Base-by-base conservation (phyloP, 2,113 vertebrate species). In the Sinosuthora webbiana region DNA sequence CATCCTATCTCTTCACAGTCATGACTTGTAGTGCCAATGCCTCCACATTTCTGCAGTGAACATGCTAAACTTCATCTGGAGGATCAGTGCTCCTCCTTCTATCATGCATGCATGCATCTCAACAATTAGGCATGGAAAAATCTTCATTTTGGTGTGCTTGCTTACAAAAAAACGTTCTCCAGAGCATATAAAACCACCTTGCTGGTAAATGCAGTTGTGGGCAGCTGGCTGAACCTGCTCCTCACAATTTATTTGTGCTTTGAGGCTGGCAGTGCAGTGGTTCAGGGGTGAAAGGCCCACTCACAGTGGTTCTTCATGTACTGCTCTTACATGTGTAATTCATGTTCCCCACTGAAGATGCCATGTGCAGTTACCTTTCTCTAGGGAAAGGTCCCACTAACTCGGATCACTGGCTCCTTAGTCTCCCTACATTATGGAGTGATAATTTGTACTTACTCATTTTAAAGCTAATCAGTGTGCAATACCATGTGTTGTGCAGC, bases 401-500 rank as follows among this genome's bases (percentile, higher is more conserved):
- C 18, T 35, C 13, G 33, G 75, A 28, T 31, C 13, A 28, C 8
- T 60, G 27, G 5, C 33, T 78, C 37, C 60, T 59, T 47, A 14
- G 14, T 45, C 21, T 67, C 47, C 5, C 4, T 83, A 2, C 28
- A 1, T 55, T 74, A 65, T 5, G 10, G 37, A 45, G 16, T 16
- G 7, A 11, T 67, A 20, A 30, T 50, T 71, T 47, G 7, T 60
- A n/a, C 21, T 37, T 84, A 11, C 10, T 63, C 7, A n/a, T 80
- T 83, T 75, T 44, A 50, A 84, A 78, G 42, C 21, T 7, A 35
- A 8, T 52, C 39, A 19, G 9, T 23, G 10, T 81, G 45, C 35
- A 37, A 6, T 59, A 23, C 6, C 0, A 0, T 12, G 6, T 73
- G 49, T 56, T 41, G 23, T 21, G 28, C 1, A 3, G 15, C 14